These are phyloP conservation scores for Melipona bicolor DNA, from an alignment of 2,888 invertebrate species.

Conservation along the genomic window DNA sequence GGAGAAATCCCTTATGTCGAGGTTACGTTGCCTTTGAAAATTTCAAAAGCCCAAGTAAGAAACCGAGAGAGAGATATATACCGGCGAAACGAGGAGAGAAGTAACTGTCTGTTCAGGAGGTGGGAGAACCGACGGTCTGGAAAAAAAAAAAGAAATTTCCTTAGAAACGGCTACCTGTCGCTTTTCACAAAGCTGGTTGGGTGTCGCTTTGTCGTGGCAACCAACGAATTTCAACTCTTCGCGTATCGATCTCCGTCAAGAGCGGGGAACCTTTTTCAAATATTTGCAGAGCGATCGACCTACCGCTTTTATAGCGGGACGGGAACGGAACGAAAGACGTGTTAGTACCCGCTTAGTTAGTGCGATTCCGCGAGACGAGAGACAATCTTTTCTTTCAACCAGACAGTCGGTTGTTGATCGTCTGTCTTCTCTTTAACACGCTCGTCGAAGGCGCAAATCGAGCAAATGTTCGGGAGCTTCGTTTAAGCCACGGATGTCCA, in stretches of 20 bases:
- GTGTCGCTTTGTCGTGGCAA: slow-evolving; percentile 30
- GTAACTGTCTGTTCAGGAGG: background rate
- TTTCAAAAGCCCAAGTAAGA: slow-evolving; percentile 50
- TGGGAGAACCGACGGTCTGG: slow-evolving; percentile 6
- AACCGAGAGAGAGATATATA: slow-evolving; percentile 48
- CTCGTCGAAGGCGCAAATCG: background rate
- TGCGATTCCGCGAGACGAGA: slow-evolving; percentile 16
- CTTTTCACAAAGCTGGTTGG: slow-evolving; percentile 77
- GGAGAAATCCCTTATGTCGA: slow-evolving; percentile 62
- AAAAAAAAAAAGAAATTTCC: slow-evolving; percentile 38
- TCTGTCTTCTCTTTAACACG: slow-evolving; percentile 23
- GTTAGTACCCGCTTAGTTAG: too few relatives aligned
- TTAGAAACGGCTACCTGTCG: slow-evolving; percentile 78
- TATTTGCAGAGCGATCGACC: slow-evolving; percentile 48
- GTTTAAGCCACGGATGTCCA: too few relatives aligned
- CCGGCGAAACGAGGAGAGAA: background rate
- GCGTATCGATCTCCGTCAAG: slow-evolving; percentile 36
- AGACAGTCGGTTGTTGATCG: background rate
- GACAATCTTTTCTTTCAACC: background rate
- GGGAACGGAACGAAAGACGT: background rate
- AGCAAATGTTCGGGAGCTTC: too few relatives aligned
- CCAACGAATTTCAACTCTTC: slow-evolving; percentile 12
- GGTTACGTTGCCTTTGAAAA: slow-evolving; percentile 54
- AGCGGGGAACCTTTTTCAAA: slow-evolving; percentile 61
- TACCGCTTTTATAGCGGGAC: slow-evolving; percentile 19